Evolutionary conservation across 2,113 vertebrate species (phyloP).

Genomic region (Ophthalmolycus amberensis): DNA sequence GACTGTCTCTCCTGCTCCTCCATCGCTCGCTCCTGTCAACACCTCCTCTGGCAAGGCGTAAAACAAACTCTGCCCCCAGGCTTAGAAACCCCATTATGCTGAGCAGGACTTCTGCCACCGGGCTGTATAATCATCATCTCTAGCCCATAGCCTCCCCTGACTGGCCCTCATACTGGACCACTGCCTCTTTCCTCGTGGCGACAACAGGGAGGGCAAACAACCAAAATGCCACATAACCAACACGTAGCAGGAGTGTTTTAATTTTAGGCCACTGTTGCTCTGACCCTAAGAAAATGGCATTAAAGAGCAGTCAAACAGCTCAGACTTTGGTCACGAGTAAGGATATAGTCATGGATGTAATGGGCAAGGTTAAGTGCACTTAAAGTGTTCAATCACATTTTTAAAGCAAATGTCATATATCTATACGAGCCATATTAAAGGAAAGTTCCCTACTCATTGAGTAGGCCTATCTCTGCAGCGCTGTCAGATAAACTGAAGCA

Average conservation of each 20-base stretch:
- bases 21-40: conserved; percentile 51
- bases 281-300: conserved; percentile 1
- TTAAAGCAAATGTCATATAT: conserved; percentile 35
- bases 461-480: background rate
- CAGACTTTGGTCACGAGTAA: background rate
- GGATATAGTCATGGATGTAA: background rate
- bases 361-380: conserved; percentile 14
- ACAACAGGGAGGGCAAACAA: conserved; percentile 1
- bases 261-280: conserved; percentile 2
- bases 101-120: conserved; percentile 62
- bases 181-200: background rate
- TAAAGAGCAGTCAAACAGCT: conserved; percentile 3
- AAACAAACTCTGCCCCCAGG: conserved; percentile 67
- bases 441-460: background rate
- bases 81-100: conserved; percentile 68
- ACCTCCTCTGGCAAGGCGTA: conserved; percentile 57
- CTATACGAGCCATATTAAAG: conserved; percentile 20
- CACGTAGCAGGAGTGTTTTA: background rate
- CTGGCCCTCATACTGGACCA: conserved; percentile 37
- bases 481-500: background rate
- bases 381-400: conserved; percentile 30
- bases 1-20: conserved; percentile 35
- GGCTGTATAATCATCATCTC: conserved; percentile 58
- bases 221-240: conserved; percentile 28
- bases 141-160: background rate